A percentile compares a stretch with the other conserved stretches of the same genome.
Conservation (phyloP, 2,113 vertebrate species). For the Psophia crepitans region DNA sequence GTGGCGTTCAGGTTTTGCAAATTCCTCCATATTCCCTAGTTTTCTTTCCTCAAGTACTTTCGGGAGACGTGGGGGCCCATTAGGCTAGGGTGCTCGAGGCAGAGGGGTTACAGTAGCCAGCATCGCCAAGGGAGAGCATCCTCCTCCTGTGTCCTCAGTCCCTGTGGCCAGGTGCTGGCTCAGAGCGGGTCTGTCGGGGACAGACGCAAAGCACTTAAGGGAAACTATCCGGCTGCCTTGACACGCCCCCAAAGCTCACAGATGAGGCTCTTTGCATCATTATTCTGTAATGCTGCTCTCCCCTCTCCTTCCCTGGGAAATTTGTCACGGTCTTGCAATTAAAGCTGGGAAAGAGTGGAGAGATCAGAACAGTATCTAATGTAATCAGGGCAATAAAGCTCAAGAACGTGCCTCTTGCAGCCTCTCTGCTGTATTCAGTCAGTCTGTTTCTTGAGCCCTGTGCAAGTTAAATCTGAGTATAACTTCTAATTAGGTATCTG, state of each 20-base stretch:
- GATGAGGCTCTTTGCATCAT: background rate
- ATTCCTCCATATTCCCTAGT: background rate
- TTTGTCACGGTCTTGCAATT: background rate
- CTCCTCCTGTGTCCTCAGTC: background rate
- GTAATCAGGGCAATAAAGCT: background rate
- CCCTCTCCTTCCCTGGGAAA: background rate
- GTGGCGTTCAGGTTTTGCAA: background rate
- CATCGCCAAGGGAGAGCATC: background rate
- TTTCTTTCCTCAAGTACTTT: background rate
- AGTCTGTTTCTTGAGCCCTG: background rate
- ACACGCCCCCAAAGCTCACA: background rate
- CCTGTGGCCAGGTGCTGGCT: background rate
- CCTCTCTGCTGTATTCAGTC: background rate
- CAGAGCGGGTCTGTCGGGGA: background rate
- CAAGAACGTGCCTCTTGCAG: background rate
- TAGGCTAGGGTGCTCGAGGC: background rate
- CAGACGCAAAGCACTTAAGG: background rate
- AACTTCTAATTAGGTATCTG: conserved; percentile 45
- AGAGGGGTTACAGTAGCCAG: background rate
- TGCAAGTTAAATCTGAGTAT: background rate
- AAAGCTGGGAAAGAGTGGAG: background rate
- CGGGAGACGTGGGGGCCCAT: background rate
- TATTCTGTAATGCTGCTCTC: background rate
- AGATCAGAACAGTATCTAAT: background rate
- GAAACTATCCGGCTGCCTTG: background rate